Conservation (phyloP, 2,113 vertebrate species). For the Corythoichthys haematopterus region DNA sequence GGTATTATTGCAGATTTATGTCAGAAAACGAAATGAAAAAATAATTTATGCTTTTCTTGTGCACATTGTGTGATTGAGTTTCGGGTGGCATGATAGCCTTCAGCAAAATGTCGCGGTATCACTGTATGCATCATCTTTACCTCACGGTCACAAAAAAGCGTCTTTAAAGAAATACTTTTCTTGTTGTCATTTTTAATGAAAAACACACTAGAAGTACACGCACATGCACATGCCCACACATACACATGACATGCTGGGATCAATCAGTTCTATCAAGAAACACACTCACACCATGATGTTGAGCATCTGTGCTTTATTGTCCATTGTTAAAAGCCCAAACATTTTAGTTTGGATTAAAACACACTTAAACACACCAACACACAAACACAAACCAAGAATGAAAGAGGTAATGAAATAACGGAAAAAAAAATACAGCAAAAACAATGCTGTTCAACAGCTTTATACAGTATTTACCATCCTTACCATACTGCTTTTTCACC, state of each 20-base stretch:
- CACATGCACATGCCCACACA: neutral
- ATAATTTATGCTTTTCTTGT: too few relatives aligned
- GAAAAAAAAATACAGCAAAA: slow-evolving; percentile 19
- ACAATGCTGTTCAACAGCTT: slow-evolving; percentile 54
- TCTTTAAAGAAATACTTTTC: too few relatives aligned
- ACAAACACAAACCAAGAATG: slow-evolving; percentile 9
- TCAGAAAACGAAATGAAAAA: too few relatives aligned
- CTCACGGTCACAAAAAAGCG: too few relatives aligned
- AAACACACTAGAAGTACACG: too few relatives aligned
- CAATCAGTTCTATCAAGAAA: slow-evolving; percentile 22
- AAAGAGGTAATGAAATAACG: neutral
- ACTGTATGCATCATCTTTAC: too few relatives aligned
- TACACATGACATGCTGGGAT: neutral
- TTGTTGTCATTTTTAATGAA: too few relatives aligned
- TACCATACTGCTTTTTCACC: slow-evolving; percentile 37
- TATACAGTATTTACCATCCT: slow-evolving; percentile 55
- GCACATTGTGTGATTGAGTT: too few relatives aligned
- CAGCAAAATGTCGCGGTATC: too few relatives aligned
- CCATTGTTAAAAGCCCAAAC: slow-evolving; percentile 33
- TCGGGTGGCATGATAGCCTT: too few relatives aligned
- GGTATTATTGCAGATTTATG: too few relatives aligned
- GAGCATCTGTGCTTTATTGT: slow-evolving; percentile 18
- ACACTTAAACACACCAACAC: too few relatives aligned
- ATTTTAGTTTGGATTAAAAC: slow-evolving; percentile 26
- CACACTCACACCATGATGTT: slow-evolving; percentile 18